These are phyloP conservation scores for Thinocorus orbignyianus DNA, from an alignment of 2,113 vertebrate genomes.

Conservation along the genomic window DNA sequence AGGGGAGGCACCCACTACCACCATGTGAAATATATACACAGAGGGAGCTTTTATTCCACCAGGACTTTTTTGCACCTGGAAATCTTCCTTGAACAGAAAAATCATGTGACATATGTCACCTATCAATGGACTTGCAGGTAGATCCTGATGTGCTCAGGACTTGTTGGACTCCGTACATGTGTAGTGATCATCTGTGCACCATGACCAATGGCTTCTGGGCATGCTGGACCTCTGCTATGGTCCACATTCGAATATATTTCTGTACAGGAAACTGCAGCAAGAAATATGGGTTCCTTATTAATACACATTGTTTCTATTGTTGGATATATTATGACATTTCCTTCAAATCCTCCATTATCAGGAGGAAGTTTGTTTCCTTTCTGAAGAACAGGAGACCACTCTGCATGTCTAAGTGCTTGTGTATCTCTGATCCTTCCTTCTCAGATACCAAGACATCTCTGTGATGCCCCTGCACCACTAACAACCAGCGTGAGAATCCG, in stretches of 20 bases:
- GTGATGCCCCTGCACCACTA: background rate
- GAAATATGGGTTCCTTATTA: background rate
- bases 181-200: background rate
- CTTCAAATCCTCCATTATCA: background rate
- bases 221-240: background rate
- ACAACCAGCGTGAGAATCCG: background rate
- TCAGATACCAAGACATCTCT: background rate
- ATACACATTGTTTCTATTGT: background rate
- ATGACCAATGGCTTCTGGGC: background rate
- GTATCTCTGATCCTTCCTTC: background rate
- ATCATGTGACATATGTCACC: background rate
- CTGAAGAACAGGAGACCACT: background rate
- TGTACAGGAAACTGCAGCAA: background rate
- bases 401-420: rapidly evolving
- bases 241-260: background rate
- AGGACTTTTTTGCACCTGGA: background rate
- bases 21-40: background rate
- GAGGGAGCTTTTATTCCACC: background rate
- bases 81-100: background rate
- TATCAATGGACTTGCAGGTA: rapidly evolving
- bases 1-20: background rate
- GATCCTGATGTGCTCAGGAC: rapidly evolving
- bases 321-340: background rate
- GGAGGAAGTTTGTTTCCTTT: background rate
- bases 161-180: background rate